A percentile compares a stretch with the other conserved stretches of the same genome.
phyloP scores from a whole-genome alignment of 2,113 vertebrate species.

The Hippopotamus amphibius region DNA sequence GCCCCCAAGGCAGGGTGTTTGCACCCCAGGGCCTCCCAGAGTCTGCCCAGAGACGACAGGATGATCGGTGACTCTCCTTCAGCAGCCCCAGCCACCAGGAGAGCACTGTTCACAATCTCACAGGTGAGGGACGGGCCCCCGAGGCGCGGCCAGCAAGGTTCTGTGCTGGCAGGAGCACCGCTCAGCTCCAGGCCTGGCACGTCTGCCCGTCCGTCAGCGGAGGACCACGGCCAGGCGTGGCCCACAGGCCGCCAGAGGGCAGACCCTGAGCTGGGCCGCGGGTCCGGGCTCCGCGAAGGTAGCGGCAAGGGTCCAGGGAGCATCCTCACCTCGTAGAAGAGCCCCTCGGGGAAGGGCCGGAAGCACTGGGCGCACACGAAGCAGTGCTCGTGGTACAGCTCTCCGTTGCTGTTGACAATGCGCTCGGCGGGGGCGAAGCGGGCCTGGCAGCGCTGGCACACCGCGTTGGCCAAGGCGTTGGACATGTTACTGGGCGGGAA shows the following conservation, averaged over 20 bases:
- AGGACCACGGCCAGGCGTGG: fast-evolving
- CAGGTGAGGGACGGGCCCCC: neutral
- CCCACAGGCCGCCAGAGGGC: neutral
- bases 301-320: fast-evolving
- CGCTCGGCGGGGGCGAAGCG: slow-evolving; percentile 85
- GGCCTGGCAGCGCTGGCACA: slow-evolving; percentile 87
- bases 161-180: neutral
- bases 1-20: neutral
- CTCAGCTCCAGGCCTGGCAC: neutral
- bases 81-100: neutral
- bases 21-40: neutral
- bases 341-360: slow-evolving; percentile 88
- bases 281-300: neutral
- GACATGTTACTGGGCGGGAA: slow-evolving; percentile 86
- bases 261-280: neutral
- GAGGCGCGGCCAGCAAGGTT: neutral
- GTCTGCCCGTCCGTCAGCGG: fast-evolving
- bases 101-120: neutral
- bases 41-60: neutral
- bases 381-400: slow-evolving; percentile 88
- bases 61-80: neutral
- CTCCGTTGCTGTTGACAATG: slow-evolving; percentile 88
- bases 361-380: slow-evolving; percentile 91
- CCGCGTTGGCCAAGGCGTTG: slow-evolving; percentile 85
- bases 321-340: slow-evolving; percentile 89